Base-by-base conservation (phyloP, 1,140 invertebrate species). In the Neodiprion lecontei region DNA sequence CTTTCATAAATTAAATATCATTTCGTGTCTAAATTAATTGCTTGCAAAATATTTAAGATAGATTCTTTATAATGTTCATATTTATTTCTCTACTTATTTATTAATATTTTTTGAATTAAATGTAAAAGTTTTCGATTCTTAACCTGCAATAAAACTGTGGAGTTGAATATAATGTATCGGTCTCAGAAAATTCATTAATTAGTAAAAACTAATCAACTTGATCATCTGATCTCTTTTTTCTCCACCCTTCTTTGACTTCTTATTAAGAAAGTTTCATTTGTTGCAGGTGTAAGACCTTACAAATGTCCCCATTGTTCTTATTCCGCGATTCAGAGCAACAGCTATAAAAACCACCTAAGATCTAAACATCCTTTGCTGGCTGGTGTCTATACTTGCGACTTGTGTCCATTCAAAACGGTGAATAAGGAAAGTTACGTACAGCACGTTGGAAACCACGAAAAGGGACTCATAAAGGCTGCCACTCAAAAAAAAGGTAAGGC, bases 281-380 rank as follows among this genome's bases (percentile, higher is more conserved):
- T 74, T 78, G 4, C 40, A 86, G 91, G 86, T 48, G 81, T 84
- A 40, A 79, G 91, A 77, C 92, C 92, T 1, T 95, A 95, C 81
- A 89, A 90, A 67, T 95, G 94, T 82, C 90, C 91, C 7, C 90
- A 92, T 79, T 95, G 94, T 83, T 79, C 89, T 9, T 95, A 95
- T 83, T 89, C 91, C 3, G 92, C 91, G 53, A 94, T 94, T 77
- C 92, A 93, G 81, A 91, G 91, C 49, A 91, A 89, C 71, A 91
- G 92, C 48, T 91, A 92, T 76, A 94, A 94, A 83, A 90, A 90
- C 76, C 93, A 94, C 83, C 85, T 94, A 68, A 88, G 89, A 75
- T 90, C 89, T 72, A 92, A 92, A 79, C 93, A 94, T 87, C 92
- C 92, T 21, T 84, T 87, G 23, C 80, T 89, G 17, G 87, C 87